phyloP scores from a whole-genome alignment of 2,797 vertebrate genomes.

The Siniperca undulata region DNA sequence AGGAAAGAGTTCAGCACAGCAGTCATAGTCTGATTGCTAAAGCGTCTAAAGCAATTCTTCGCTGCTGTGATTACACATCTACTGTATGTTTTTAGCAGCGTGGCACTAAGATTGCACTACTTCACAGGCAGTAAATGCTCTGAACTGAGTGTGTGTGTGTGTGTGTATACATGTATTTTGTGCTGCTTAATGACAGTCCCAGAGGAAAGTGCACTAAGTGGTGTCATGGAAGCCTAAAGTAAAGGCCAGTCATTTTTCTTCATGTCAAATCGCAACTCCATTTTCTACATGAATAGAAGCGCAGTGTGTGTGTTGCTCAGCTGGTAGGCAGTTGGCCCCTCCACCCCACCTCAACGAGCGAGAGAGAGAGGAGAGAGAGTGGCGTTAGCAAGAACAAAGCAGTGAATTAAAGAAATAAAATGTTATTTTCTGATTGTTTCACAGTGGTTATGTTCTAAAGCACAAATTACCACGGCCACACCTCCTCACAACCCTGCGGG shows the following conservation, averaged over 20 bases:
- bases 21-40: background rate
- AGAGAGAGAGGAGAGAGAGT: too few relatives aligned
- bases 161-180: background rate
- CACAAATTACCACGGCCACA: too few relatives aligned
- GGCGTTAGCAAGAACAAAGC: too few relatives aligned
- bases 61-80: background rate
- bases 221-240: background rate
- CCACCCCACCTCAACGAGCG: too few relatives aligned
- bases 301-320: background rate
- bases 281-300: conserved; percentile 5
- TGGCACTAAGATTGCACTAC: background rate
- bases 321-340: background rate
- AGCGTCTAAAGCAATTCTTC: background rate
- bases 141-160: background rate
- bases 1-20: conserved; percentile 15
- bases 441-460: too few relatives aligned
- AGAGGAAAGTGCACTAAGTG: background rate
- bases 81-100: background rate
- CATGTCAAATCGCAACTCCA: conserved; percentile 6
- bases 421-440: too few relatives aligned
- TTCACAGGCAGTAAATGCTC: conserved; percentile 6
- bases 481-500: too few relatives aligned
- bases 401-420: too few relatives aligned
- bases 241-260: conserved; percentile 1
- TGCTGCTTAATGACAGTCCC: background rate